Evolutionary conservation across 2,113 vertebrate species (phyloP).

Genomic region (Athene noctua): DNA sequence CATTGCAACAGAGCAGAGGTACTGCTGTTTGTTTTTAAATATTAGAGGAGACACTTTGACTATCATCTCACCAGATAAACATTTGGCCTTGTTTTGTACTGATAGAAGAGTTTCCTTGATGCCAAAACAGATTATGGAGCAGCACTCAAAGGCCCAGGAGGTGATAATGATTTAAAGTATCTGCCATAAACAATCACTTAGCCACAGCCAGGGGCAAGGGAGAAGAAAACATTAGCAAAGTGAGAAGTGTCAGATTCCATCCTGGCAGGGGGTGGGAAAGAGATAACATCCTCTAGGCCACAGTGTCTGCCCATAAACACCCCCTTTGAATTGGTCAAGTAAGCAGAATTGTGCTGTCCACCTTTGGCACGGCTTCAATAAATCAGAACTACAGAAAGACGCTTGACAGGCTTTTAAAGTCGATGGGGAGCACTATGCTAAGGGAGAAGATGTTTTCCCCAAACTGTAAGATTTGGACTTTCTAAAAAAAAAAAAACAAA

Average conservation of each 20-base stretch:
- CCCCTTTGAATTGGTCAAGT: conserved; percentile 47
- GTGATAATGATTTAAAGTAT: conserved; percentile 66
- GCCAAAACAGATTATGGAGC: conserved; percentile 4
- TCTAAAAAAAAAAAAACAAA: not conserved
- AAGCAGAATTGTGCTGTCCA: conserved; percentile 33
- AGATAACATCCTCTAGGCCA: conserved; percentile 61
- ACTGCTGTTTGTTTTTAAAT: conserved; percentile 54
- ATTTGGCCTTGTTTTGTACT: conserved; percentile 37
- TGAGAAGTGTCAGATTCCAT: conserved; percentile 67
- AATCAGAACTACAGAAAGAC: conserved; percentile 59
- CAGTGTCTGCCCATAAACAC: conserved; percentile 53
- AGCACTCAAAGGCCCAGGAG: conserved; percentile 48
- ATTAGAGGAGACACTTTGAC: conserved; percentile 49
- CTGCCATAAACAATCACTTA: conserved; percentile 69
- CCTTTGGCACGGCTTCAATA: conserved; percentile 54
- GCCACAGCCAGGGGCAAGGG: conserved; percentile 52
- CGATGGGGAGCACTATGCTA: not conserved
- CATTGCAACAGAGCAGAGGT: not conserved
- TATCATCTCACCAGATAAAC: conserved; percentile 47
- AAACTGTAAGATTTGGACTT: not conserved
- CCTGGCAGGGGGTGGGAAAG: conserved; percentile 66
- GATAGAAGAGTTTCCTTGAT: conserved; percentile 45
- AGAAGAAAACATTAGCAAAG: conserved; percentile 66
- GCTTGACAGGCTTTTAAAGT: conserved; percentile 45
- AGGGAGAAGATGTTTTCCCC: not conserved